Percentiles rank a stretch among this genome's conserved stretches.
phyloP scores from a whole-genome alignment of 2,113 vertebrate genomes.

The Propithecus coquereli region DNA sequence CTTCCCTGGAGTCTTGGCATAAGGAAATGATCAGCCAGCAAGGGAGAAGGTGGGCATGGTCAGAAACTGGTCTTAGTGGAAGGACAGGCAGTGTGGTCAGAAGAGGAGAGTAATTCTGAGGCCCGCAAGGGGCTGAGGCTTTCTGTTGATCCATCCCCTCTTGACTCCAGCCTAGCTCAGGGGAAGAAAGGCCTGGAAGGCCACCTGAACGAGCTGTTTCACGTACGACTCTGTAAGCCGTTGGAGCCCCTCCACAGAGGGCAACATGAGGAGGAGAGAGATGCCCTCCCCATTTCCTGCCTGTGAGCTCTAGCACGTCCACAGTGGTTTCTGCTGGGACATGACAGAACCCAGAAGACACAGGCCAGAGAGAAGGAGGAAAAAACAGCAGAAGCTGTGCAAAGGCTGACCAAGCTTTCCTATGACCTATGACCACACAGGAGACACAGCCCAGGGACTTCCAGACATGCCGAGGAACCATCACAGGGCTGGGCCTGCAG shows the following conservation, averaged over 20 bases:
- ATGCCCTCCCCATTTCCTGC: fast-evolving
- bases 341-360: background rate
- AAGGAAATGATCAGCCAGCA: background rate
- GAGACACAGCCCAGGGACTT: background rate
- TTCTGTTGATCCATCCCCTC: background rate
- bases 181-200: background rate
- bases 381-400: background rate
- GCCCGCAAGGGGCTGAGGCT: background rate
- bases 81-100: background rate
- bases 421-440: background rate
- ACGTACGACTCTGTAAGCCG: background rate
- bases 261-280: background rate
- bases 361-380: background rate
- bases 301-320: background rate
- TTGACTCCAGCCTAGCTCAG: background rate
- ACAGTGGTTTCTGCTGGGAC: background rate
- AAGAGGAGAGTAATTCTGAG: background rate
- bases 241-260: background rate
- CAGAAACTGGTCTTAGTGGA: background rate
- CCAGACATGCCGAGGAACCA: background rate
- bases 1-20: background rate
- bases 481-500: background rate
- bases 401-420: background rate
- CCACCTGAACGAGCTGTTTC: background rate
- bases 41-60: background rate